Base-by-base conservation (phyloP, 2,797 vertebrate species). In the Enteromius mattozi region DNA sequence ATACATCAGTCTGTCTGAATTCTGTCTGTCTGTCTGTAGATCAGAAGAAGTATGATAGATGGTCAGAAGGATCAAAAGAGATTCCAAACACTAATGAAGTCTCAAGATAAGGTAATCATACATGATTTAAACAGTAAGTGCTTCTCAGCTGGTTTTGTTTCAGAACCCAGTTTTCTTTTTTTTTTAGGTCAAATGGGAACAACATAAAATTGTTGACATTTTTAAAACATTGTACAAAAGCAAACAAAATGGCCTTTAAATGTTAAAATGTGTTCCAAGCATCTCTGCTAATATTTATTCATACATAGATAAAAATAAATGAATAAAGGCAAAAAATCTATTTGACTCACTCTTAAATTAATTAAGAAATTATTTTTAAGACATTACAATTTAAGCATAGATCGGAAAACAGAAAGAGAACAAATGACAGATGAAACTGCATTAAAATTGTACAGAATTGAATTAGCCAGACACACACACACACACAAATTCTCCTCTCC, bases 31-130 rank as follows among this genome's bases (percentile, higher is more conserved):
- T 80, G 24, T 71, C 8, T 78, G 85, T 89, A 99, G 98, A 98
- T 99, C 91, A 95, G 97, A 80, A 96, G 89, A 90, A 93, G 96
- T 88, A 99, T 99, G 98, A 99, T 99, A 79, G 95, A 98, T 45
- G 96, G 93, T 61, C 54, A 89, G 65, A 96, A 75, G 63, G 97
- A 96, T 45, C 92, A 94, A 88, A 93, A 92, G 84, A 96, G 92
- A 17, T 96, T 99, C 89, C 89, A 91, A 87, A 98, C 97, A 0
- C 87, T 98, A 88, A 95, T 99, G 87, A 99, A 98, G 92, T 99
- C 98, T 82, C 96, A 98, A 81, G 97, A 99, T 94, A 96, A 99
- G 97, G 98, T 99, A 95, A 96, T 91, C 70, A 69, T 45, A 21
- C 42, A 16, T 51, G 19, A 9, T 19, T 66, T 47, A 45, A 59